Base-by-base conservation (phyloP, 2,113 vertebrate genomes). In the Sciurus niger region DNA sequence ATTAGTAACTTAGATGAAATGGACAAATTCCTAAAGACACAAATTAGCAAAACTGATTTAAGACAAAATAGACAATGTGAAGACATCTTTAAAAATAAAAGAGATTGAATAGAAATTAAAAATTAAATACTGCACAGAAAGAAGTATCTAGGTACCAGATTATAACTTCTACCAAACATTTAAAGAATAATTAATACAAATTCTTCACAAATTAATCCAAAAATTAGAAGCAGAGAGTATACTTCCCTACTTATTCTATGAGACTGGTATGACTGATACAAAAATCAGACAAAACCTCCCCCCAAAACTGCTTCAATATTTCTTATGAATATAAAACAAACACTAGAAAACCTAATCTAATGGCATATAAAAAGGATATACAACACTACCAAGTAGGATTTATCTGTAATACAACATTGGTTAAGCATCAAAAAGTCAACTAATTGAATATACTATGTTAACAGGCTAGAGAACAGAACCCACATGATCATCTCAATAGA, bases 351-450 rank as follows among this genome's bases (percentile, higher is more conserved):
- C 40, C 30, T 48, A 84, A 93, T 25, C n/a, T 4, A 48, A 37
- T 9, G 63, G 22, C 60, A 93, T 18, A 78, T 89, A 63, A 70
- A 95, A 76, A 70, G 2, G 43, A 70, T 48, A 40, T 32, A 51
- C 12, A 65, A 91, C 11, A 87, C 0, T 86, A 37, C 18, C 40
- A 86, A 34, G 17, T 48, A 6, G 22, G 28, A 65, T 58, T 93
- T 55, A 53, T 55, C 37, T 20, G 37, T 34, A 79, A 89, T 73
- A 22, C 55, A 84, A 78, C 0, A 12, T 48, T 78, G n/a, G 28
- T 28, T 78, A 60, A 74, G 12, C 24, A 72, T 58, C 37, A 94
- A 83, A 74, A 93, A 96, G 91, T 63, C 51, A 72, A 82, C 30
- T 30, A 78, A 73, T 73, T 17, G 11, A 72, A 65, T n/a, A 73